phyloP scores from a whole-genome alignment of 2,113 vertebrate genomes.

The Lanius ludovicianus region DNA sequence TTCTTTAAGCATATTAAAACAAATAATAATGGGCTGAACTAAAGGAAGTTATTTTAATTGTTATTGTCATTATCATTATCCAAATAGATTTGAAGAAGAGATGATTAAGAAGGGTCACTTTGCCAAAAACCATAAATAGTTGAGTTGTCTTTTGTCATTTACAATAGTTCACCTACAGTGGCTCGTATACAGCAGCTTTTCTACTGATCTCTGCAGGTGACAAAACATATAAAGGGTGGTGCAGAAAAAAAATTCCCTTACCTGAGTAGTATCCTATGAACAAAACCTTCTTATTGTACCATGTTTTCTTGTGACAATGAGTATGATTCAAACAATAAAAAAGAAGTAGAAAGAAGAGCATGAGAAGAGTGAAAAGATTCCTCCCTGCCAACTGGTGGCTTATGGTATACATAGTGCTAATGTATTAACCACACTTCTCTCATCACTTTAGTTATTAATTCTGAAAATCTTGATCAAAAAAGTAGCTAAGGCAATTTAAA shows the following conservation, averaged over 20 bases:
- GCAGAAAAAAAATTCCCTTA: not conserved
- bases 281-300: not conserved
- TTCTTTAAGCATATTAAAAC: not conserved
- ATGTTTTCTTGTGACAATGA: not conserved
- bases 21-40: not conserved
- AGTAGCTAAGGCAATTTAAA: not conserved
- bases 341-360: not conserved
- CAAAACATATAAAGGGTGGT: not conserved
- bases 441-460: not conserved
- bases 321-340: not conserved
- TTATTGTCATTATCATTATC: not conserved
- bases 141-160: not conserved
- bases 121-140: not conserved
- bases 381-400: not conserved
- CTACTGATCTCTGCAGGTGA: not conserved
- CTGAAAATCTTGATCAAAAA: not conserved
- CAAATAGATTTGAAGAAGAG: not conserved
- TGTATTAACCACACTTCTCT: not conserved
- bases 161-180: not conserved
- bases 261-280: not conserved
- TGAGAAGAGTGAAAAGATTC: not conserved
- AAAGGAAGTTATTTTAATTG: not conserved
- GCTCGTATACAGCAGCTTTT: not conserved
- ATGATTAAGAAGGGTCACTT: not conserved
- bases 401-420: not conserved